phyloP scores from a whole-genome alignment of 2,113 vertebrate genomes.

The Antennarius striatus region DNA sequence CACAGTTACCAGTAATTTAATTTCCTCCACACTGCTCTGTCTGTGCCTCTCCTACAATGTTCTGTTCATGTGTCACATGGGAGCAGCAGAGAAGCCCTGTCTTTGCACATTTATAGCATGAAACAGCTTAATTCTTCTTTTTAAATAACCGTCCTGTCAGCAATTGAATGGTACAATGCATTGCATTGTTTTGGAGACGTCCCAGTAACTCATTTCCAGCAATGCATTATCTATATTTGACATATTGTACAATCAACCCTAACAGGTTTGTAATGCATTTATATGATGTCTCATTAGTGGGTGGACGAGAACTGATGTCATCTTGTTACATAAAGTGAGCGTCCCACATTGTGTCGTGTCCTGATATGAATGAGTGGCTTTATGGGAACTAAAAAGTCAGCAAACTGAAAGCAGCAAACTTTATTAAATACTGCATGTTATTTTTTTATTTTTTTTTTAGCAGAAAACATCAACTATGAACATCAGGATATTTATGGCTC shows the following conservation, averaged over 20 bases:
- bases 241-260: neutral
- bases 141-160: neutral
- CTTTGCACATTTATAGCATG: neutral
- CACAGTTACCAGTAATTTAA: no score
- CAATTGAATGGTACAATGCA: constrained; percentile 1
- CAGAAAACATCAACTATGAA: constrained; percentile 65
- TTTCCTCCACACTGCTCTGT: no score
- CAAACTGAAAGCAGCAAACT: constrained; percentile 52
- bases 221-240: neutral
- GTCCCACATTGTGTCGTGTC: no score
- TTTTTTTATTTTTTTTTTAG: constrained; percentile 17
- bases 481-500: constrained; percentile 70
- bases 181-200: constrained; percentile 2
- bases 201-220: neutral
- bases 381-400: neutral
- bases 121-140: neutral
- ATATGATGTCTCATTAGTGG: no score
- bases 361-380: neutral
- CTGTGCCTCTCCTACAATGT: no score
- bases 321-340: no score
- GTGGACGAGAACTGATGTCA: no score
- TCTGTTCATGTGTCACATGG: no score
- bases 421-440: constrained; percentile 73
- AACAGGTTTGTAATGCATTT: no score
- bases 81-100: constrained; percentile 1